Conservation (phyloP, 2,888 invertebrate species). For the Synergus itoensis region DNA sequence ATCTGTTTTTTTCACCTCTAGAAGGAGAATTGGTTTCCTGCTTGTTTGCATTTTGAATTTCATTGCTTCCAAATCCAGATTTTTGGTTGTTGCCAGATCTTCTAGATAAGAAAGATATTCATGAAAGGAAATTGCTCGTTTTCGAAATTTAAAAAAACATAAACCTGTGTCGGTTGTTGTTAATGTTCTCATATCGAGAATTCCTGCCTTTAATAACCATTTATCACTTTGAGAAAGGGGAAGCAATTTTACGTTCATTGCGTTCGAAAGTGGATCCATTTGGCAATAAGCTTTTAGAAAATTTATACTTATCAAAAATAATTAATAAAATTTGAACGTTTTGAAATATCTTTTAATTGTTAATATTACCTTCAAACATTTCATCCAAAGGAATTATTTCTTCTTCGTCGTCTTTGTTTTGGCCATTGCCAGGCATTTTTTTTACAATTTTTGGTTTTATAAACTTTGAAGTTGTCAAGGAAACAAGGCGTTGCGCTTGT, state of each 20-base stretch:
- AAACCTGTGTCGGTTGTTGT: constrained; percentile 69
- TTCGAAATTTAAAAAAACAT: constrained; percentile 69
- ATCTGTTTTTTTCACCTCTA: constrained; percentile 44
- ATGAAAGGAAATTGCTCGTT: constrained; percentile 65
- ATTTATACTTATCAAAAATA: constrained; percentile 31
- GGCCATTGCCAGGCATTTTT: neutral
- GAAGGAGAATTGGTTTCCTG: constrained; percentile 55
- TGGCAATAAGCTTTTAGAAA: constrained; percentile 63
- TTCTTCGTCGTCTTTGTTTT: constrained; percentile 47
- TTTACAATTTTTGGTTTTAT: neutral
- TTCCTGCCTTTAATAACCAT: constrained; percentile 65
- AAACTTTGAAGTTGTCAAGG: neutral
- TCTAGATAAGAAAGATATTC: constrained; percentile 64
- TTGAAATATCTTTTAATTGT: neutral
- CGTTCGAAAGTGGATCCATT: constrained; percentile 64
- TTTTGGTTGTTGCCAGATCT: constrained; percentile 60
- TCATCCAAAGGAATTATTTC: constrained; percentile 59
- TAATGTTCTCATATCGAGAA: constrained; percentile 65
- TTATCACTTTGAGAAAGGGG: constrained; percentile 68
- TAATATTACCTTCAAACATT: constrained; percentile 63
- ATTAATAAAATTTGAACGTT: neutral
- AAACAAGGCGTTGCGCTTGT: neutral
- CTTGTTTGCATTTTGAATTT: constrained; percentile 63
- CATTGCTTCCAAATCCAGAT: constrained; percentile 60
- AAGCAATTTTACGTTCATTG: constrained; percentile 57